Evolutionary conservation across 2,888 invertebrate species (phyloP), one percentile per base, ranked within the genome.

Genomic region (Drosophila cognata): DNA sequence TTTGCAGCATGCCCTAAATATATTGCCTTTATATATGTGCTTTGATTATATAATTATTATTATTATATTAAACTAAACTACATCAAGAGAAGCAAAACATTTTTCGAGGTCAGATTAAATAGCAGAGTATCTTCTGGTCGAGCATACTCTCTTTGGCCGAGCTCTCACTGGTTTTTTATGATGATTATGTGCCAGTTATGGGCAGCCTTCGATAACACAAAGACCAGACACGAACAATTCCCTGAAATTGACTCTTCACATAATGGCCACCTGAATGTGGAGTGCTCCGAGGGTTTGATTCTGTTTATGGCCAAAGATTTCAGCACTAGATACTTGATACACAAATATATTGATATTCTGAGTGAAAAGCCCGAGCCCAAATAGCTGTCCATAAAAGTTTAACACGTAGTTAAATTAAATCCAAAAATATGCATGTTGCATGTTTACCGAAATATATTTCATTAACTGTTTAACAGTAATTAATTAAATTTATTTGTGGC

Each of bases 241-340:
- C 53, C 67, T 50, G 72, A 82, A 82, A 82, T 82, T 82, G 81
- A 77, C 82, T 81, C 79, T 79, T 79, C 79, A 72, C 58, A 36
- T 79, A 76, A 79, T 79, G 63, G 74, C 77, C 73, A 78, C 78
- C 78, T 78, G 78, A 79, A 51, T 61, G 63, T 31, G 29, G 46
- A 63, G 51, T 41, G 50, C 71, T 31, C 57, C 21, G 48, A 59
- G 41, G 8, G 55, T 38, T 41, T 50, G 48, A 38, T 25, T 43
- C 57, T 55, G 56, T 79, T 78, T 66, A 76, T 63, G 53, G 31
- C 18, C 41, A 51, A 46, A 79, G 76, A 76, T 78, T 75, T 60
- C 21, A 29, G 35, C 21, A 35, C 25, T 21, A 50, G 71, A 68
- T 78, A 77, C 35, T 66, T 25, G 25, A 43, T 43, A 41, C 60